phyloP scores from a whole-genome alignment of 2,113 vertebrate genomes.

The Saimiri boliviensis region DNA sequence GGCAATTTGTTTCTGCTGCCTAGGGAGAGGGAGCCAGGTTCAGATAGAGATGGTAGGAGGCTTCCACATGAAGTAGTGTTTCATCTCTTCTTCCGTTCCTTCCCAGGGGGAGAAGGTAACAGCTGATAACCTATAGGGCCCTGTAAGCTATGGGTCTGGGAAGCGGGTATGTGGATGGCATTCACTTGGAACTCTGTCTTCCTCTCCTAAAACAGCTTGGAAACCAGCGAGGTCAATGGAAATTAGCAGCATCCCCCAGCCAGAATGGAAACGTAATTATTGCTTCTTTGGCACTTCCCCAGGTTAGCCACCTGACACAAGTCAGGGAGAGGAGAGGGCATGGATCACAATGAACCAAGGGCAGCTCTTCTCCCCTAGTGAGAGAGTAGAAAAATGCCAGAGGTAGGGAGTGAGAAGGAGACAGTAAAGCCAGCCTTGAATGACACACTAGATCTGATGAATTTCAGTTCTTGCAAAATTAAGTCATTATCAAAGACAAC shows the following conservation, averaged over 20 bases:
- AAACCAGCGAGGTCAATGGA: not conserved
- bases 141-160: not conserved
- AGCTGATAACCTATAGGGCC: not conserved
- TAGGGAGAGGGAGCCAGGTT: not conserved
- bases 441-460: slow-evolving; percentile 51
- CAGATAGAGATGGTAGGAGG: not conserved
- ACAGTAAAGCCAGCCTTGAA: slow-evolving; percentile 38
- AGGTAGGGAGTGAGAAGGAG: slow-evolving; percentile 11
- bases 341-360: slow-evolving; percentile 3
- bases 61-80: not conserved
- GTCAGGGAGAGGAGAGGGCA: not conserved
- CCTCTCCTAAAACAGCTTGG: not conserved
- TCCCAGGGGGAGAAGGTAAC: not conserved
- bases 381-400: slow-evolving; percentile 58
- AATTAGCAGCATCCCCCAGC: not conserved
- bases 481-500: slow-evolving; percentile 60
- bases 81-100: not conserved
- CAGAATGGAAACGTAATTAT: slow-evolving; percentile 52
- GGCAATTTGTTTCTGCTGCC: not conserved
- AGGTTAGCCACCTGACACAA: slow-evolving; percentile 40
- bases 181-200: not conserved
- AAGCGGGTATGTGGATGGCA: not conserved
- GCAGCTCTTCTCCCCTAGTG: not conserved
- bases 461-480: slow-evolving; percentile 74
- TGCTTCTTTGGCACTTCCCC: slow-evolving; percentile 22